Conservation (phyloP, 1,140 invertebrate species). For the Drosophila sp. region DNA sequence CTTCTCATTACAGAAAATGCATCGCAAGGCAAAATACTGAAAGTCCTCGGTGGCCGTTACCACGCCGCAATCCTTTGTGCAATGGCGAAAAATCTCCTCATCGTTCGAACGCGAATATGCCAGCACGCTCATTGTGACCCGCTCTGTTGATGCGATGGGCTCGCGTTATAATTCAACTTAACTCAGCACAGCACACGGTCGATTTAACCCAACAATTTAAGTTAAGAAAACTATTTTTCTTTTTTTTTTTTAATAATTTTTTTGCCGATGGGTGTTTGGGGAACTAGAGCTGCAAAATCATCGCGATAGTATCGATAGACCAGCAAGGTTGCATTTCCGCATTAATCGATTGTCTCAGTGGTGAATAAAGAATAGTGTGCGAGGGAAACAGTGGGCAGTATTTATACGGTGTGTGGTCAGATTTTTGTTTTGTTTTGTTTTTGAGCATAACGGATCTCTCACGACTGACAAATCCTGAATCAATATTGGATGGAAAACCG, state of each 20-base stretch:
- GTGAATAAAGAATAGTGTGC: no score
- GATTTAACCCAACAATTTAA: conserved; percentile 5
- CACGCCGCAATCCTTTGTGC: conserved; percentile 78
- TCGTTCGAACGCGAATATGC: conserved; percentile 82
- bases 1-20: conserved; percentile 71
- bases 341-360: no score
- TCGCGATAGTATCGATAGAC: background rate
- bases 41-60: conserved; percentile 80
- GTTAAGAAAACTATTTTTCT: conserved; percentile 9
- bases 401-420: no score
- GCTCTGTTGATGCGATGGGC: conserved; percentile 32
- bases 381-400: no score
- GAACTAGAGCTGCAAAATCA: background rate
- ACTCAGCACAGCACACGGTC: background rate
- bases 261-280: conserved; percentile 9
- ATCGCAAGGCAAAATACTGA: conserved; percentile 75
- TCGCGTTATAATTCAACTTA: background rate
- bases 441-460: no score
- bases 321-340: background rate
- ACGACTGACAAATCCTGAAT: no score
- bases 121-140: conserved; percentile 73
- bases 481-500: no score
- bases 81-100: conserved; percentile 76
- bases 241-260: background rate
- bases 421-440: no score